Evolutionary conservation across 2,888 invertebrate species (phyloP).

Genomic region (Cotesia congregata): DNA sequence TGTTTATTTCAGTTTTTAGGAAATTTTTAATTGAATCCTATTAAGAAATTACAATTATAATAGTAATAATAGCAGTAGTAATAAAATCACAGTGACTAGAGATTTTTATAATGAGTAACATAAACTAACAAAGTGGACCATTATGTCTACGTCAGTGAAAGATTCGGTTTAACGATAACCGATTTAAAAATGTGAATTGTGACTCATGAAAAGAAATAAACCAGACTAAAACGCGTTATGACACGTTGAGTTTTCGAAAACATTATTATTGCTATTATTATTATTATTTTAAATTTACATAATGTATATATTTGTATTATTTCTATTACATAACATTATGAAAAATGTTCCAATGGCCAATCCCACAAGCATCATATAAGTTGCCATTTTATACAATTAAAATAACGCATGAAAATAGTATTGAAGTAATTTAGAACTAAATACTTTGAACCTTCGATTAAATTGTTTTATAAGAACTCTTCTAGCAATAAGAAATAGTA

Average conservation of each 20-base stretch:
- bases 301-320: not conserved
- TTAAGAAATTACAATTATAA: not conserved
- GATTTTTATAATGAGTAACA: not conserved
- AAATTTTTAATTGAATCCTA: not conserved
- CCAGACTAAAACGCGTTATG: not conserved
- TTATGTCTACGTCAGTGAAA: not conserved
- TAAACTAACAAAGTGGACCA: not conserved
- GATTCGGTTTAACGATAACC: not conserved
- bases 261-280: not conserved
- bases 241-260: not conserved
- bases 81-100: not conserved
- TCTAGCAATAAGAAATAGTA: not conserved
- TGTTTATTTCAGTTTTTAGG: not conserved
- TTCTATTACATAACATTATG: not conserved
- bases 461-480: not conserved
- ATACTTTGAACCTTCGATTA: not conserved
- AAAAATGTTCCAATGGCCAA: not conserved
- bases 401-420: not conserved
- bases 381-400: constrained; percentile 1
- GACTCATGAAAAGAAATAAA: not conserved
- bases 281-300: not conserved
- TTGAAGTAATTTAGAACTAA: not conserved
- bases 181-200: not conserved
- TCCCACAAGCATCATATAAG: not conserved
- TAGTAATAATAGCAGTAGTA: not conserved